Evolutionary conservation across 37 sponge, comb jelly and placozoan species (phyloP), one percentile per base, ranked within the genome.

Genomic region (Aplysina aerophoba): DNA sequence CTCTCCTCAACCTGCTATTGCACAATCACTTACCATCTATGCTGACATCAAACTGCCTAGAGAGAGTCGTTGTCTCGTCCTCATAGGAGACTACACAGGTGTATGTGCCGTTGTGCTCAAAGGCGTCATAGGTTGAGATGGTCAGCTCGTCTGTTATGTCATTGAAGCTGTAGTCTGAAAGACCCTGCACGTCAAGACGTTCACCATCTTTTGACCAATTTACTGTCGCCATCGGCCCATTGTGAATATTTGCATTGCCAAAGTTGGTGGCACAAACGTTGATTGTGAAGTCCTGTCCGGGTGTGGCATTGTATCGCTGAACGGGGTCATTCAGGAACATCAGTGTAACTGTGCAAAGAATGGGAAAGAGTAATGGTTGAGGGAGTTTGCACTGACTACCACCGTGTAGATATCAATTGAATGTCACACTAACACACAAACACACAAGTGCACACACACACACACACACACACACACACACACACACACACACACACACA

Each of bases 401-500:
- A n/a, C n/a, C n/a, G n/a, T n/a, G n/a, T n/a, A n/a, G n/a, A n/a
- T n/a, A n/a, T n/a, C n/a, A n/a, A n/a, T n/a, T n/a, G n/a, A n/a
- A n/a, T n/a, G n/a, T n/a, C n/a, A 57, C 59, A 57, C 59, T 20
- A 15, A 57, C 59, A 57, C 59, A 57, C 59, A 57, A 15, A 57
- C 59, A 57, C 59, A 16, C 66, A 65, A 24, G 22, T 30, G 27
- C 66, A 65, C 66, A 65, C 66, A 65, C 66, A 65, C 19, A 65
- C 66, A 65, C 66, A 65, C 66, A 65, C 66, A 20, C 66, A 65
- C 66, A 65, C 14, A 65, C 22, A 65, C 66, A 65, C 66, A 65
- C 66, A 65, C 66, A 65, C 66, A 65, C 66, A 65, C 66, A 65
- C 66, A 65, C 66, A 65, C 66, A 65, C 66, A 65, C 66, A 65